Evolutionary conservation across 2,113 vertebrate species (phyloP).

Genomic region (Archilochus colubris): DNA sequence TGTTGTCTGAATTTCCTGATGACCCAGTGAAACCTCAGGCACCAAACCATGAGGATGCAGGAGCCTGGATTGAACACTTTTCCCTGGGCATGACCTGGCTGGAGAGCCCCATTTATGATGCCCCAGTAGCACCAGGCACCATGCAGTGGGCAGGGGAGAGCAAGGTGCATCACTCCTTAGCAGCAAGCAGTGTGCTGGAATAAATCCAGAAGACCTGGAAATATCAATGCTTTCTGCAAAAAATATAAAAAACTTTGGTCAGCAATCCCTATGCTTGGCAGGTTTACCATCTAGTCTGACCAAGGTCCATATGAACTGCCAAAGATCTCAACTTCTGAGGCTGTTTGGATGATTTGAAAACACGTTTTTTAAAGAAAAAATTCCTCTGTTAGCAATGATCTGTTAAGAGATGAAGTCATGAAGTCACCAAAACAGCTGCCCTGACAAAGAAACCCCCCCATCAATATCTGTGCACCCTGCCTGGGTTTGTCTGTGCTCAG

Average conservation of each 20-base stretch:
- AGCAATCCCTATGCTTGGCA: background rate
- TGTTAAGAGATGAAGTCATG: background rate
- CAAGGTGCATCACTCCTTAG: background rate
- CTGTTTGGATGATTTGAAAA: background rate
- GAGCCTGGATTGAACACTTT: background rate
- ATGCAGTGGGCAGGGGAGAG: background rate
- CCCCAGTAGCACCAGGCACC: background rate
- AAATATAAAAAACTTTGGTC: background rate
- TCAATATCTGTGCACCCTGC: background rate
- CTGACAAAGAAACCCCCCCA: background rate
- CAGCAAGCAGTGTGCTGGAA: background rate
- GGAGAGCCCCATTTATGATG: background rate
- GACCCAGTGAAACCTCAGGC: background rate
- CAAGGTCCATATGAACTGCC: background rate
- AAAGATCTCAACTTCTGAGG: background rate
- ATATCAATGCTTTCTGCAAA: background rate
- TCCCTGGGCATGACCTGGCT: accelerated
- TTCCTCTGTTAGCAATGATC: background rate
- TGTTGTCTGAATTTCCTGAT: background rate
- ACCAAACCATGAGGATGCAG: background rate
- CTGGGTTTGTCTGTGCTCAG: background rate
- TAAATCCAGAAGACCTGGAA: background rate
- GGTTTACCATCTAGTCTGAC: background rate
- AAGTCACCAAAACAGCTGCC: background rate
- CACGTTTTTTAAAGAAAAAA: background rate